These are phyloP conservation scores for Drosophila equinoxialis DNA, from an alignment of 1,140 invertebrate genomes.

Conservation along the genomic window DNA sequence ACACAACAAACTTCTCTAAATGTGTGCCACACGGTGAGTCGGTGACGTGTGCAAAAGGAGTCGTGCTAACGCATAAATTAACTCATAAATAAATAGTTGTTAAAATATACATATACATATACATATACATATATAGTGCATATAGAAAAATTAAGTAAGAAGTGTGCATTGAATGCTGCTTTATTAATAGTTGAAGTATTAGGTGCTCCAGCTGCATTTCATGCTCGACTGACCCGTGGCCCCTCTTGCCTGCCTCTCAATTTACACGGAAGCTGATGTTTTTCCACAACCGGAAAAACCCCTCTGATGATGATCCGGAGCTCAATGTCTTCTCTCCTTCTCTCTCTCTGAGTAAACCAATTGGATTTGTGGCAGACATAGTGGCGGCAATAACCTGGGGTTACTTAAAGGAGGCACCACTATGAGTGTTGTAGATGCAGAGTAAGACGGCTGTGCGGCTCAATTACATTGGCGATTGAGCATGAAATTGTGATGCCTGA, in stretches of 20 bases:
- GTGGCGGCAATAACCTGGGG: slow-evolving; percentile 34
- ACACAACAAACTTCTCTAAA: slow-evolving; percentile 37
- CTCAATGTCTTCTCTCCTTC: slow-evolving; percentile 3
- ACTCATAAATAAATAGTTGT: slow-evolving; percentile 57
- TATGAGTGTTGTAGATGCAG: not conserved
- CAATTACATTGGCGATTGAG: slow-evolving; percentile 75
- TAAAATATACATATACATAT: slow-evolving; percentile 31
- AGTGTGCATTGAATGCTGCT: slow-evolving; percentile 14
- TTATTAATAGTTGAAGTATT: slow-evolving; percentile 16
- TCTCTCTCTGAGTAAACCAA: slow-evolving; percentile 36
- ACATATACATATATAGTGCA: no score
- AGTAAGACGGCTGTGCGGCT: slow-evolving; percentile 73
- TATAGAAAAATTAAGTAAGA: slow-evolving; percentile 35
- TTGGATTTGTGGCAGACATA: slow-evolving; percentile 75
- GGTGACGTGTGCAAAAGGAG: slow-evolving; percentile 13
- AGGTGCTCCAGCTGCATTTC: slow-evolving; percentile 57
- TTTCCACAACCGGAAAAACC: slow-evolving; percentile 56
- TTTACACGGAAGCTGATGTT: slow-evolving; percentile 53
- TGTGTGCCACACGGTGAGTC: slow-evolving; percentile 48
- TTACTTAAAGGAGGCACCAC: slow-evolving; percentile 38
- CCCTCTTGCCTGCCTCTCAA: slow-evolving; percentile 16
- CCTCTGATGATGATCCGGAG: slow-evolving; percentile 25
- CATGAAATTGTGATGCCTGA: slow-evolving; percentile 79
- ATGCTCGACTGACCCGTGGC: slow-evolving; percentile 41
- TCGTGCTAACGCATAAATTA: slow-evolving; percentile 76